phyloP scores from a whole-genome alignment of 1,140 invertebrate genomes.

The Heliconius himera region DNA sequence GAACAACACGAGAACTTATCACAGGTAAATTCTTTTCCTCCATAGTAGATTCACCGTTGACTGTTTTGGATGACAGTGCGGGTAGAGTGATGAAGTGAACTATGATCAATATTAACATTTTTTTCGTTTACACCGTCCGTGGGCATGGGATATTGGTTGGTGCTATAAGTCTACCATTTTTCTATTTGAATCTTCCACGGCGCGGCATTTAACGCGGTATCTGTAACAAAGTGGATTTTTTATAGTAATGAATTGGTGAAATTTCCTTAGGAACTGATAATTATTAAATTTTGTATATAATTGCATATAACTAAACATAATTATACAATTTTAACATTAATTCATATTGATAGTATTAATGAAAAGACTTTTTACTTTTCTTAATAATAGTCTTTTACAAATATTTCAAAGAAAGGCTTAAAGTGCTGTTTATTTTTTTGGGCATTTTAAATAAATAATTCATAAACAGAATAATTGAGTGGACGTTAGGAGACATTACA shows the following conservation, averaged over 20 bases:
- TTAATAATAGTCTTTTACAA: neutral
- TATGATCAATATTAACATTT: constrained; percentile 72
- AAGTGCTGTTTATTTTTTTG: neutral
- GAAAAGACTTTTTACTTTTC: too few species aligned
- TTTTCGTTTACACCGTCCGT: constrained; percentile 62
- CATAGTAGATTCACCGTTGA: constrained; percentile 71
- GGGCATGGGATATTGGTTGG: constrained; percentile 50
- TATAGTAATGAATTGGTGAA: neutral
- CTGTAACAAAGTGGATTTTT: constrained; percentile 63
- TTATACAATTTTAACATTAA: too few species aligned
- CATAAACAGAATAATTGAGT: neutral
- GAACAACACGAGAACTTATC: constrained; percentile 88
- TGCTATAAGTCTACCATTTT: constrained; percentile 78
- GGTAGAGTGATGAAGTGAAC: constrained; percentile 74
- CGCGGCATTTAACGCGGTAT: constrained; percentile 65
- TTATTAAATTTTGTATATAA: too few species aligned
- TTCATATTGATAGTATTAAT: too few species aligned
- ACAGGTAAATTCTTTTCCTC: constrained; percentile 75
- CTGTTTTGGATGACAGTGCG: constrained; percentile 69
- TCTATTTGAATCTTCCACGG: constrained; percentile 45
- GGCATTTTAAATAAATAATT: neutral
- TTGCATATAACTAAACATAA: too few species aligned
- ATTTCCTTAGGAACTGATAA: neutral
- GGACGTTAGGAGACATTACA: constrained; percentile 2
- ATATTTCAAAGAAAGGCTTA: neutral